Base-by-base conservation (phyloP, 2,797 vertebrate species). In the Tolypeutes matacus region DNA sequence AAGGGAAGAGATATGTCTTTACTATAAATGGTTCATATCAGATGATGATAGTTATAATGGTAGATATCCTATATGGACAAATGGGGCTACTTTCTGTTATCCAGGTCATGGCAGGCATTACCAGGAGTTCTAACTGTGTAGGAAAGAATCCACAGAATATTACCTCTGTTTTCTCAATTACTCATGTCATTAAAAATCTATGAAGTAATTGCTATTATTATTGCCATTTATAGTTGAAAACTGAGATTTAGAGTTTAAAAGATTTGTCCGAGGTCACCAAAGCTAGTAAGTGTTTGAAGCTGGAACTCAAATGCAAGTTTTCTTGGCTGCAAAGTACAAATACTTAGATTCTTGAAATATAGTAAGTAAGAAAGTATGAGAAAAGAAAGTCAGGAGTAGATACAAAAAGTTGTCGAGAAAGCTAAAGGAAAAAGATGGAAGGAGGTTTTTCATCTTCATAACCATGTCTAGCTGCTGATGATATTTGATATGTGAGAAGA, bases 401-500 rank as follows among this genome's bases (percentile, higher is more conserved):
- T 51, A 72, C 36, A 46, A 73, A 73, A 29, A 25, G 6, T 29
- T 9, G 10, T 65, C 7, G 76, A n/a, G 20, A 96, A 49, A 56
- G 4, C 25, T 86, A 70, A 77, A 42, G 17, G 23, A 7, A 90
- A 94, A 85, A 90, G 17, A 86, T 25, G 42, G 15, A 93, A 60
- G 34, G 39, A 70, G 7, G 5, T 25, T 42, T 85, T 93, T 81
- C 51, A 36, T 82, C 58, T 75, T 70, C 1, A 75, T 93, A 91
- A 93, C 10, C n/a, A 89, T 89, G 14, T 89, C 20, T 85, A 84
- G 46, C 25, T 86, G 46, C 62, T 86, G 96, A 95, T 51, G 39
- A 67, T 85, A 81, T 76, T 65, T 97, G 60, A 76, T 20, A 77
- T 46, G 70, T 81, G 42, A 76, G 36, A 83, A 96, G 80, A 96